A percentile compares a stretch with the other conserved stretches of the same genome.
Evolutionary conservation across 2,113 vertebrate genomes (phyloP).

Genomic region (Rhineura floridana): DNA sequence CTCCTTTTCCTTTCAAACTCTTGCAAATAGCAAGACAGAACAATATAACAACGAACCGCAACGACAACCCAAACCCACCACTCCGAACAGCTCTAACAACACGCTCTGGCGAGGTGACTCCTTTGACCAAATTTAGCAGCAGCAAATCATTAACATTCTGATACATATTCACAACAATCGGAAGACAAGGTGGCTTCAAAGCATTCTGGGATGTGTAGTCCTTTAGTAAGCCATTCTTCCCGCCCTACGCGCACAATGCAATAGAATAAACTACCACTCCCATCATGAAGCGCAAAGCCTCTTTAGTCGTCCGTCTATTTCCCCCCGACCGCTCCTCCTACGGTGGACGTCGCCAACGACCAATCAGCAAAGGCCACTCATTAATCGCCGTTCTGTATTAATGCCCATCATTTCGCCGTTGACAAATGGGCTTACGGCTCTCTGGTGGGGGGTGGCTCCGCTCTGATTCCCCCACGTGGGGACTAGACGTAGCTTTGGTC

Average conservation of each 20-base stretch:
- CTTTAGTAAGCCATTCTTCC: accelerated
- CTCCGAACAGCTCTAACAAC: slow-evolving; percentile 75
- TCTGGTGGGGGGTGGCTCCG: neutral
- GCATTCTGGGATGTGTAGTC: slow-evolving; percentile 77
- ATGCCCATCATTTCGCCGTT: slow-evolving; percentile 76
- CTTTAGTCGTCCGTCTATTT: neutral
- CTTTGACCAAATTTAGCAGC: slow-evolving; percentile 87
- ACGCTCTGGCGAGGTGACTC: slow-evolving; percentile 81
- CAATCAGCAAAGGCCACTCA: slow-evolving; percentile 73
- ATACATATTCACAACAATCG: slow-evolving; percentile 83
- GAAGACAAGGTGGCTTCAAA: slow-evolving; percentile 28
- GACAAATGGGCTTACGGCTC: slow-evolving; percentile 72
- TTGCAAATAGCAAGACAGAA: slow-evolving; percentile 1
- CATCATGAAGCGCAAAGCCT: slow-evolving; percentile 44
- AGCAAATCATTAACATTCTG: slow-evolving; percentile 85
- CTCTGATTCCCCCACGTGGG: slow-evolving; percentile 79
- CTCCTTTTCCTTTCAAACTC: slow-evolving; percentile 47
- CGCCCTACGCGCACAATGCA: accelerated
- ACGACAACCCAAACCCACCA: slow-evolving; percentile 56
- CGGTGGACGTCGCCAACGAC: slow-evolving; percentile 53
- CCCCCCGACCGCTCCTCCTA: slow-evolving; percentile 36
- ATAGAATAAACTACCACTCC: slow-evolving; percentile 68
- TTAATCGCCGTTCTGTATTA: slow-evolving; percentile 73
- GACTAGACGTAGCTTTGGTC: neutral
- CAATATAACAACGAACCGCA: slow-evolving; percentile 38